Evolutionary conservation across 2,113 vertebrate species (phyloP), one percentile per base, ranked within the genome.

Genomic region (Calyptomena viridis): DNA sequence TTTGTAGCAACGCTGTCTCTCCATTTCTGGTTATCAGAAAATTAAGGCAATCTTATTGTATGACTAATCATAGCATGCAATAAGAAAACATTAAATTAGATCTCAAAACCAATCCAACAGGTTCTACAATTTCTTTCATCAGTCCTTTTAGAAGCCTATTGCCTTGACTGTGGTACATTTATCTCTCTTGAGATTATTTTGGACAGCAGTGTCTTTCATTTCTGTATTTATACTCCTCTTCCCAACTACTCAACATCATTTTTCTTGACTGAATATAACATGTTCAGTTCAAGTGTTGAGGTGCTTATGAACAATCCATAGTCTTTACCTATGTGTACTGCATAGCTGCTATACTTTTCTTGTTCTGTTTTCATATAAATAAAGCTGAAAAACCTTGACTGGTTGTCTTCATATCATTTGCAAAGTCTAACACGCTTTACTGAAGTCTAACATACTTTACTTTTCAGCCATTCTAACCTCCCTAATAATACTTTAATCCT

Each of bases 91-190:
- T 13, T 28, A 79, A 83, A 56, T 58, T 75, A 69, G 55, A 56
- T 40, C 60, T 90, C 55, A 83, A 86, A 93, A 42, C 21, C 33
- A 90, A 66, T 37, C 23, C 50, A 80, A 37, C 15, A 46, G 5
- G 16, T 82, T 39, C 47, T 69, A n/a, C 14, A 11, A 72, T 64
- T 92, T 90, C 35, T 88, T 83, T 42, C 53, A 76, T 14, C 39
- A 56, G 33, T 60, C 40, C 22, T 64, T 72, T 83, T 58, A 69
- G 49, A 86, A 86, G 52, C 23, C 55, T 49, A 15, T 37, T 33
- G 10, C 67, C 63, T 66, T 60, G 49, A 76, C 0, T 52, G 37
- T 0, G 0, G 19, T 35, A 60, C 8, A 4, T 68, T 72, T 59
- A 62, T 8, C 14, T 80, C 49, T 72, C 39, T 59, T 24, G 40